These are phyloP conservation scores for Tetanocera ferruginea DNA, from an alignment of 2,888 invertebrate species.

Conservation along the genomic window DNA sequence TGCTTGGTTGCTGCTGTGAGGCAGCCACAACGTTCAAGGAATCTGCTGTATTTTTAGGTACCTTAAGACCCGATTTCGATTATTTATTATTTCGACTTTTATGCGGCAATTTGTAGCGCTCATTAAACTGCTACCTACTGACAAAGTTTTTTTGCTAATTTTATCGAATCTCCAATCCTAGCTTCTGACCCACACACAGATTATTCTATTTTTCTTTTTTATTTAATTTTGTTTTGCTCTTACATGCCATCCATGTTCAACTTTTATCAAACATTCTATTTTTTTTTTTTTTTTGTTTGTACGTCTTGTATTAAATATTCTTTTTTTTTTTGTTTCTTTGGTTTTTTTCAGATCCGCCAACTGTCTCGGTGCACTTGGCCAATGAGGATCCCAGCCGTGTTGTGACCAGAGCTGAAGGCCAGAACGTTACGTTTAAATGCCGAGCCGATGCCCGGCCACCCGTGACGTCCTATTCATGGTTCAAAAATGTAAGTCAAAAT, in stretches of 20 bases:
- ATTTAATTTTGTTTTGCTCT: no score
- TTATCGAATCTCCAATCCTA: no score
- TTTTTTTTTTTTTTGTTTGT: neutral
- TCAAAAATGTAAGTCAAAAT: conserved; percentile 80
- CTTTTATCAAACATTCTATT: neutral
- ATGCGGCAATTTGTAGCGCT: conserved; percentile 62
- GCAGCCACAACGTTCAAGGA: neutral
- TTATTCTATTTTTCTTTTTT: neutral
- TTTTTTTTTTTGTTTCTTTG: conserved; percentile 31
- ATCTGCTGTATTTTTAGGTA: conserved; percentile 40
- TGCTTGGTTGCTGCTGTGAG: conserved; percentile 51
- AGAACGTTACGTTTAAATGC: conserved; percentile 83
- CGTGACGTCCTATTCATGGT: conserved; percentile 82
- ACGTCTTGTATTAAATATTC: neutral
- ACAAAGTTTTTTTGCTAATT: neutral
- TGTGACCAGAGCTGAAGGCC: conserved; percentile 76
- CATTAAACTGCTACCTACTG: conserved; percentile 54
- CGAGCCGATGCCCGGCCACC: conserved; percentile 84
- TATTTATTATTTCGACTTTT: conserved; percentile 63
- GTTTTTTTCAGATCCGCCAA: conserved; percentile 81
- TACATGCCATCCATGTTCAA: no score
- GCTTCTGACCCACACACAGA: no score
- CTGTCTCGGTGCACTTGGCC: conserved; percentile 78
- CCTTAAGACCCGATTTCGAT: conserved; percentile 62
- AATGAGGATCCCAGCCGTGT: conserved; percentile 76